Evolutionary conservation across 2,888 invertebrate species (phyloP).

Genomic region (Entomobrya multifasciata): DNA sequence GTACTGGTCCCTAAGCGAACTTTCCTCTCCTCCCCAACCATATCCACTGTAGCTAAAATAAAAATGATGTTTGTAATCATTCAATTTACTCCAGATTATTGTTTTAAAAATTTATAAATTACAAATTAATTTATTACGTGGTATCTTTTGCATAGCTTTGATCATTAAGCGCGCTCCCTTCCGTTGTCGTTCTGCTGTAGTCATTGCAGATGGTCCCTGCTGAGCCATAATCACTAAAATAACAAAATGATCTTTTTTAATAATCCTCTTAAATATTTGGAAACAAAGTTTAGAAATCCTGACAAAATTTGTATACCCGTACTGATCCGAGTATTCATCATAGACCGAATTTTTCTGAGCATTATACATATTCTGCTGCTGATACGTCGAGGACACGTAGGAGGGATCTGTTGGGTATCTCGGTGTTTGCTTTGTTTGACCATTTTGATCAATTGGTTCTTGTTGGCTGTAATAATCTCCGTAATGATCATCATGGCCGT

Average conservation of each 20-base stretch:
- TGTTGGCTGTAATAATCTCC: slow-evolving; percentile 76
- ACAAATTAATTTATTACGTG: slow-evolving; percentile 50
- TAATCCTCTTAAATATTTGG: too few species aligned
- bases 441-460: slow-evolving; percentile 41
- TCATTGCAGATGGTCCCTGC: slow-evolving; percentile 76
- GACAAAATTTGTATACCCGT: slow-evolving; percentile 62
- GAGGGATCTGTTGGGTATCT: slow-evolving; percentile 49
- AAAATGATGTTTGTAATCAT: not conserved
- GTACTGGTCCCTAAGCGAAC: slow-evolving; percentile 76
- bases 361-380: slow-evolving; percentile 72
- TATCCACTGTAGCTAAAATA: slow-evolving; percentile 42
- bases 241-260: too few species aligned
- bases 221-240: slow-evolving; percentile 75
- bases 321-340: slow-evolving; percentile 78
- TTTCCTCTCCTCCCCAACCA: slow-evolving; percentile 74
- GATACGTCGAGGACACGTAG: slow-evolving; percentile 69
- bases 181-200: slow-evolving; percentile 67
- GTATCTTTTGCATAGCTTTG: slow-evolving; percentile 75
- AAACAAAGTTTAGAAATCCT: not conserved
- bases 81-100: not conserved
- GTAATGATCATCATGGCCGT: slow-evolving; percentile 85
- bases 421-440: slow-evolving; percentile 44
- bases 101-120: not conserved
- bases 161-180: slow-evolving; percentile 64
- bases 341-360: slow-evolving; percentile 78